phyloP scores from a whole-genome alignment of 2,797 vertebrate species.

The Orientallactaga sibirica region DNA sequence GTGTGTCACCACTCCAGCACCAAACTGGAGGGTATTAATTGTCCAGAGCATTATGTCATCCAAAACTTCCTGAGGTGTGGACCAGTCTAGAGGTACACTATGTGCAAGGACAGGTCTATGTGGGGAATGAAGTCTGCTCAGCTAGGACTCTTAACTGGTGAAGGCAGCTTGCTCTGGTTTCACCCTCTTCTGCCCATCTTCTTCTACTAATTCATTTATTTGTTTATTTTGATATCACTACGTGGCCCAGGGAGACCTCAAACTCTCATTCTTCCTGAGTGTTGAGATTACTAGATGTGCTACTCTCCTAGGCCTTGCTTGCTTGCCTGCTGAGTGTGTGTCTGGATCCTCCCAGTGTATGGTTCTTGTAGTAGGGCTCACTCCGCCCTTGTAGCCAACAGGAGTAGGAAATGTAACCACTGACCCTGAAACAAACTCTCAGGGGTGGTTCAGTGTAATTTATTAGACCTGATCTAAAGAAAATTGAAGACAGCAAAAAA shows the following conservation, averaged over 20 bases:
- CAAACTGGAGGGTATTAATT: background rate
- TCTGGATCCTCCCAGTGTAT: background rate
- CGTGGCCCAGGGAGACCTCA: background rate
- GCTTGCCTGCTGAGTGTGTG: background rate
- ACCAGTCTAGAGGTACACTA: background rate
- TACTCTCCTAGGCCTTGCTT: background rate
- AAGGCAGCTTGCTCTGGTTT: background rate
- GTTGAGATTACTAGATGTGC: background rate
- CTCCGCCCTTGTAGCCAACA: background rate
- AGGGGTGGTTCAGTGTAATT: background rate
- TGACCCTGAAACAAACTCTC: slow-evolving; percentile 23
- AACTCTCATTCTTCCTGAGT: background rate
- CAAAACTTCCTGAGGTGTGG: background rate
- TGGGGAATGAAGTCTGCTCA: background rate
- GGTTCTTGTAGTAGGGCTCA: background rate
- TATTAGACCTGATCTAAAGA: slow-evolving; percentile 28
- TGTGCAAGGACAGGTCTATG: background rate
- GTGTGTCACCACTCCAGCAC: background rate
- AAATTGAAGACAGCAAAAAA: background rate
- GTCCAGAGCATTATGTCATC: background rate
- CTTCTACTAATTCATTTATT: background rate
- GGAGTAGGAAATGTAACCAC: background rate
- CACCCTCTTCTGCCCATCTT: background rate
- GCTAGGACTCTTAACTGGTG: background rate
- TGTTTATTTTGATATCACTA: background rate